Evolutionary conservation across 2,888 invertebrate genomes (phyloP).

Genomic region (Apodemia duryi): DNA sequence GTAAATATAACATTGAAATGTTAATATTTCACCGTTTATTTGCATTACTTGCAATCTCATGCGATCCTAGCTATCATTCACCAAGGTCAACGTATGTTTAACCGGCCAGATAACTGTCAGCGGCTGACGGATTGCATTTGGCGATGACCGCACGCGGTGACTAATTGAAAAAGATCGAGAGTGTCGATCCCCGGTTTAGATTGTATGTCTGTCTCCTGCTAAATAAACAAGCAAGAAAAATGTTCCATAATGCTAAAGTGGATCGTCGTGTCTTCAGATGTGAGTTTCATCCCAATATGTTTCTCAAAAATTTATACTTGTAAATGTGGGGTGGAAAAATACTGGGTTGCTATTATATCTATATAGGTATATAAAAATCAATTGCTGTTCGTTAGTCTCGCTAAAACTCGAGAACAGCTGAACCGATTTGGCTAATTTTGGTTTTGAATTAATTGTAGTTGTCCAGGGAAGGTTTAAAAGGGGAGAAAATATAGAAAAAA

Average conservation of each 20-base stretch:
- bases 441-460: too few species aligned
- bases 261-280: too few species aligned
- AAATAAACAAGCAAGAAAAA: background rate
- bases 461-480: too few species aligned
- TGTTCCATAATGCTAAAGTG: background rate
- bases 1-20: background rate
- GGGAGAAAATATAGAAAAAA: too few species aligned
- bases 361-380: too few species aligned
- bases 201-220: background rate
- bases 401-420: too few species aligned
- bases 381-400: too few species aligned
- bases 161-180: background rate
- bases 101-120: slow-evolving; percentile 12
- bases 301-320: too few species aligned
- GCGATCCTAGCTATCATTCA: background rate
- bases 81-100: slow-evolving; percentile 4
- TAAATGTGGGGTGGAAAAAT: too few species aligned
- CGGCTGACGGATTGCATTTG: background rate
- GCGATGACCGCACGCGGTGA: slow-evolving; percentile 1
- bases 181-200: background rate
- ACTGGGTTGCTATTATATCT: too few species aligned
- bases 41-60: background rate
- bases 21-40: background rate
- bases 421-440: too few species aligned
- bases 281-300: too few species aligned